Conservation (phyloP, 2,888 invertebrate genomes). For the Chloroclysta siterata region DNA sequence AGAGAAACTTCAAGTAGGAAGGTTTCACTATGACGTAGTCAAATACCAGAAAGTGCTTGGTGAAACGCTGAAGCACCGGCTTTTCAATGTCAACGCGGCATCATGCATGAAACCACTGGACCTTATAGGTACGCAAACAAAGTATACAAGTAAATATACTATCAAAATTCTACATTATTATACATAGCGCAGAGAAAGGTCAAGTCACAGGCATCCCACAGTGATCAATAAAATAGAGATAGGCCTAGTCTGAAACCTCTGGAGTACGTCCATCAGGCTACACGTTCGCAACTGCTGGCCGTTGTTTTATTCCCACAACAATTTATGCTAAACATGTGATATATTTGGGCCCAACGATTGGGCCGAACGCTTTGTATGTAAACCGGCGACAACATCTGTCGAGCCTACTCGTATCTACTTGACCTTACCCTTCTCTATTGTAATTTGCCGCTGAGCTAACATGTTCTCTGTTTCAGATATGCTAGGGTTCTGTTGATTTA, state of each 20-base stretch:
- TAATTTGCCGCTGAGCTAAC: conserved; percentile 37
- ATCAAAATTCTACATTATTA: too few relatives aligned
- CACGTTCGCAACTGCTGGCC: conserved; percentile 45
- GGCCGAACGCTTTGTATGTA: conserved; percentile 66
- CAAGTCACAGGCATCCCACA: neutral
- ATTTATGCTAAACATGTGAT: conserved; percentile 73
- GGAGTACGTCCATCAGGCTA: conserved; percentile 36
- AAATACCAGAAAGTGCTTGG: too few relatives aligned
- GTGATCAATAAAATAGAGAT: conserved; percentile 13
- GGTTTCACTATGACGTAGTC: too few relatives aligned
- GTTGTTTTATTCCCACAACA: conserved; percentile 62
- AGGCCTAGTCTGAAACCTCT: conserved; percentile 12
- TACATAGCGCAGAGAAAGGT: too few relatives aligned
- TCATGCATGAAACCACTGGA: too few relatives aligned
- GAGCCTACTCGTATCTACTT: conserved; percentile 46
- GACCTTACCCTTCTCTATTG: conserved; percentile 53
- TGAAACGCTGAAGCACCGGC: too few relatives aligned
- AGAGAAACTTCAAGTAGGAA: too few relatives aligned
- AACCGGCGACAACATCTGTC: conserved; percentile 63
- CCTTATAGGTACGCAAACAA: too few relatives aligned
- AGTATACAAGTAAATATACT: too few relatives aligned
- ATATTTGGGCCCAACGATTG: conserved; percentile 66
- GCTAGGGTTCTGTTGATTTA: neutral
- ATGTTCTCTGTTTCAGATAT: conserved; percentile 19
- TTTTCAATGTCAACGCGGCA: too few relatives aligned